Evolutionary conservation across 1,140 invertebrate species (phyloP), one percentile per base, ranked within the genome.

Genomic region (Phthorimaea operculella): DNA sequence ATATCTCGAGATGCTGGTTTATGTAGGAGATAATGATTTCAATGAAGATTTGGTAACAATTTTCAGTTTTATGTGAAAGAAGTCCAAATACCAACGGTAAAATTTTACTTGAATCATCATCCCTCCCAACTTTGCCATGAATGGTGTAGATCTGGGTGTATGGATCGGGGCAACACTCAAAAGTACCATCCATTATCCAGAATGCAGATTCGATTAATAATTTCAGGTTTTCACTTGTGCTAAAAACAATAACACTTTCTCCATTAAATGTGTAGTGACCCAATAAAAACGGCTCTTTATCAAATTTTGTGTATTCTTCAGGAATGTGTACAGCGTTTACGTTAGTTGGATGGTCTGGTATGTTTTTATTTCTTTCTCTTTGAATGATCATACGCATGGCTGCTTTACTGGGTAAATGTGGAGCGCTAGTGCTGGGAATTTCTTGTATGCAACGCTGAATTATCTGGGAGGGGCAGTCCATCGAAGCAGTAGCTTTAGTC

Each of bases 381-480:
- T 52, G 28, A 9, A 52, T 36, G 21, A 36, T 33, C 51, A 36
- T 52, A 12, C 28, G 28, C 28, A 33, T 17, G 34, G 51, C 21
- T 4, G 8, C 34, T 34, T 52, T 52, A 34, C 15, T 52, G 4
- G 51, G 51, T 15, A 52, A n/a, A 8, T 8, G 14, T 17, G 51
- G 51, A 33, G 51, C 51, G 16, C 51, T 52, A 9, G 34, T 14
- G 34, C 21, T 52, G 4, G 51, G 51, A 14, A 52, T 39, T 5
- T 36, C 33, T 14, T 52, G 28, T 36, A 52, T 34, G 33, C 51
- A 39, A 14, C 51, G 21, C 14, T 52, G 28, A 15, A 52, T 36
- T 52, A 52, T 52, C 18, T 39, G 51, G 4, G 51, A 33, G 15
- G 15, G 51, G 18, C 6, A 6, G 15, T 52, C 51, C 51, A 52